Base-by-base conservation (phyloP, 2,797 vertebrate species). In the Lacerta agilis region DNA sequence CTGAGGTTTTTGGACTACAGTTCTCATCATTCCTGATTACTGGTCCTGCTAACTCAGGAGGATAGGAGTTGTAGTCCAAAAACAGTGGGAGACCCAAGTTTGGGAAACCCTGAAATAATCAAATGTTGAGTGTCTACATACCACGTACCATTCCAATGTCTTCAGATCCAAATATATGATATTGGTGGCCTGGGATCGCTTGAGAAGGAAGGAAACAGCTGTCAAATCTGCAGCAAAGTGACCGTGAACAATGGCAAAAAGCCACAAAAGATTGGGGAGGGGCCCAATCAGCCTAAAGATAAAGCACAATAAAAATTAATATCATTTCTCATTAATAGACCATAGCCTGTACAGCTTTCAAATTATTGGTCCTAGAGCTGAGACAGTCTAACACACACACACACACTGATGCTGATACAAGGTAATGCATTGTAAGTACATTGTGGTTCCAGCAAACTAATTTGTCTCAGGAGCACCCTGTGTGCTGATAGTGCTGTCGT, bases 391-490 rank as follows among this genome's bases (percentile, higher is more conserved):
- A 33, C 33, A 33, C 33, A 33, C 33, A 33, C 33, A 33, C 33
- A 33, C 33, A 18, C 23, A 29, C 27, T 29, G 2, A 29, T 33
- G 73, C 20, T 20, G 33, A 55, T 41, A 8, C 23, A 17, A 20
- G 27, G n/a, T 20, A 61, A 55, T 58, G 13, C 23, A 9, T 29
- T 29, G 23, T 20, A 72, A 80, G 67, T 58, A 43, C 33, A 89
- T 73, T 92, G 88, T 86, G 33, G 1, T 29, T 76, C 8, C 8
- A 86, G 11, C 85, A 17, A 93, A 27, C 36, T 80, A 88, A 87
- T 87, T 79, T 92, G 86, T 85, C 86, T 66, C 49, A 18, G 83
- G 0, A 36, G 0, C 8, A 18, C 25, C 78, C 20, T 5, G n/a
- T 58, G 33, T 11, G 13, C 45, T 73, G 9, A 87, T 69, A 89